Evolutionary conservation across 2,113 vertebrate species (phyloP).

Genomic region (Menura novaehollandiae): DNA sequence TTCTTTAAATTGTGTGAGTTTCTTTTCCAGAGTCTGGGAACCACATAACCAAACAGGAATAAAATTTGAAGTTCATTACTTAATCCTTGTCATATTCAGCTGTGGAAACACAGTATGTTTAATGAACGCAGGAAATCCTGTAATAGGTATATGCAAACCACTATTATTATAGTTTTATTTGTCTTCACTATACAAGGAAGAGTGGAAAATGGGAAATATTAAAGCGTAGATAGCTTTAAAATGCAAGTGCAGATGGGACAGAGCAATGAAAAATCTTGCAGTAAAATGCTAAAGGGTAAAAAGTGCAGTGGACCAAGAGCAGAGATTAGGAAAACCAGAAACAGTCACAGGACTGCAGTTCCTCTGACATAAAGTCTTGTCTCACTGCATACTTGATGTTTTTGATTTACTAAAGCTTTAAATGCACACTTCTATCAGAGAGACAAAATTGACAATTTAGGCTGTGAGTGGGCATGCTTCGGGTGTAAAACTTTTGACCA

Average conservation of each 20-base stretch:
- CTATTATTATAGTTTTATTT: background rate
- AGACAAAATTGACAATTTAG: background rate
- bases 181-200: background rate
- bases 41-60: background rate
- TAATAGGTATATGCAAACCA: background rate
- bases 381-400: accelerated
- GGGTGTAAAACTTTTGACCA: background rate
- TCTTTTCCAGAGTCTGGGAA: background rate
- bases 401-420: background rate
- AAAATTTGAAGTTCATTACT: background rate
- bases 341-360: background rate
- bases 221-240: background rate
- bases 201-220: background rate
- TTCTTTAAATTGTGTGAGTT: background rate
- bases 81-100: background rate
- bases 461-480: background rate
- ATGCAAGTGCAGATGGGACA: background rate
- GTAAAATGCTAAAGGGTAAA: background rate
- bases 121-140: background rate
- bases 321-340: background rate
- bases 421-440: background rate
- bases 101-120: background rate
- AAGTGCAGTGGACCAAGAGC: background rate
- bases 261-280: background rate
- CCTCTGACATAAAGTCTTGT: background rate